A percentile compares a stretch with the other conserved stretches of the same genome.
Evolutionary conservation across 1,140 invertebrate species (phyloP).

Genomic region (Drosophila micromelanica): DNA sequence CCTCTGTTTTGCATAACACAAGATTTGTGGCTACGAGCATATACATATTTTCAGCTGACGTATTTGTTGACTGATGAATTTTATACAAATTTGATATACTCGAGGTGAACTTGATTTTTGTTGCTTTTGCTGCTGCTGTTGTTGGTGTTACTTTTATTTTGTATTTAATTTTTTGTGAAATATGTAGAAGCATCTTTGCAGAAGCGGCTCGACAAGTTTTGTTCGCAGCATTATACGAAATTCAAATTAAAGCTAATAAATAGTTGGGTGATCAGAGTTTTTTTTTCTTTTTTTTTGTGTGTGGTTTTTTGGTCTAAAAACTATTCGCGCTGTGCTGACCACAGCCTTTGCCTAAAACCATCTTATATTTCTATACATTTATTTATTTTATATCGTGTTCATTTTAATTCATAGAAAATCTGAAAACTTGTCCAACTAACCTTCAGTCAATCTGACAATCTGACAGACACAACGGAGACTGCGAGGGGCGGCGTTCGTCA

Average conservation of each 20-base stretch:
- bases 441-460: constrained; percentile 54
- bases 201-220: constrained; percentile 74
- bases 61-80: constrained; percentile 79
- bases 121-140: constrained; percentile 28
- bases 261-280: constrained; percentile 62
- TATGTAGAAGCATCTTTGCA: constrained; percentile 77
- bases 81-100: constrained; percentile 82
- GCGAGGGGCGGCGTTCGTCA: constrained; percentile 14
- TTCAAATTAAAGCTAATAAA: constrained; percentile 82
- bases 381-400: constrained; percentile 70
- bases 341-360: constrained; percentile 40
- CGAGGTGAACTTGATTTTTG: constrained; percentile 82
- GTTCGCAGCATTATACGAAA: constrained; percentile 69
- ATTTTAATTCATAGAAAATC: constrained; percentile 56
- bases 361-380: constrained; percentile 42
- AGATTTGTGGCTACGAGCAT: constrained; percentile 40
- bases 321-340: constrained; percentile 13
- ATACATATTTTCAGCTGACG: constrained; percentile 65
- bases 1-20: constrained; percentile 76
- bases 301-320: constrained; percentile 18
- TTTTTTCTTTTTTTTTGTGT: constrained; percentile 15
- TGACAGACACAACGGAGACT: constrained; percentile 33
- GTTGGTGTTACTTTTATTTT: constrained; percentile 31
- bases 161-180: constrained; percentile 40
- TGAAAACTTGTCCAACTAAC: constrained; percentile 71